phyloP scores from a whole-genome alignment of 2,888 invertebrate genomes.

The Aphrophora alni region DNA sequence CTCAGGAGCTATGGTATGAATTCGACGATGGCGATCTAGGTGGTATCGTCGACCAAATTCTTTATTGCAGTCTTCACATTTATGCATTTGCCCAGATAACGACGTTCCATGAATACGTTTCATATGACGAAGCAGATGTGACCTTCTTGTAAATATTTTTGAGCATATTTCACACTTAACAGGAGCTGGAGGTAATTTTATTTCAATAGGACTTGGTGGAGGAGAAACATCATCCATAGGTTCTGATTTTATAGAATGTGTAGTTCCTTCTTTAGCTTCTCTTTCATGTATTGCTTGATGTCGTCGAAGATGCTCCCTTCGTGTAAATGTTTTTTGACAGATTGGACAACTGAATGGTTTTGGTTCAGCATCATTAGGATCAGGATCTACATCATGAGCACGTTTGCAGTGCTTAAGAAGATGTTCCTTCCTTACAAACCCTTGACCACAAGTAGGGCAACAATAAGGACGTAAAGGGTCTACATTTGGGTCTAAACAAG shows the following conservation, averaged over 20 bases:
- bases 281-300: conserved; percentile 48
- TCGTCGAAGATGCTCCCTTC: conserved; percentile 50
- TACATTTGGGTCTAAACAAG: conserved; percentile 38
- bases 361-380: conserved; percentile 46
- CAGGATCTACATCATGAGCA: conserved; percentile 48
- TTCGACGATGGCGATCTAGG: conserved; percentile 49
- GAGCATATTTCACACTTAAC: conserved; percentile 49
- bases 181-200: conserved; percentile 15
- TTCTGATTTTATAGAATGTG: conserved; percentile 26
- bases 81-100: conserved; percentile 36
- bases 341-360: conserved; percentile 49
- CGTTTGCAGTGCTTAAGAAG: conserved; percentile 51
- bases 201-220: conserved; percentile 17
- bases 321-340: conserved; percentile 51
- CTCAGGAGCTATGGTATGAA: conserved; percentile 36
- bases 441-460: conserved; percentile 50
- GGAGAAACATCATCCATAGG: conserved; percentile 25
- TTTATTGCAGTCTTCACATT: conserved; percentile 49
- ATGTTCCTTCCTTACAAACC: conserved; percentile 53
- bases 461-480: conserved; percentile 45
- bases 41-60: conserved; percentile 50
- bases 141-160: conserved; percentile 49
- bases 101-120: conserved; percentile 42
- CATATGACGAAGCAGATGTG: conserved; percentile 50
- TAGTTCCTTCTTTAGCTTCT: conserved; percentile 21